Percentiles rank a stretch among this genome's conserved stretches.
These are phyloP conservation scores for Heliocidaris tuberculata DNA, from an alignment of 35 echinoderm and acorn worm species.

Conservation along the genomic window DNA sequence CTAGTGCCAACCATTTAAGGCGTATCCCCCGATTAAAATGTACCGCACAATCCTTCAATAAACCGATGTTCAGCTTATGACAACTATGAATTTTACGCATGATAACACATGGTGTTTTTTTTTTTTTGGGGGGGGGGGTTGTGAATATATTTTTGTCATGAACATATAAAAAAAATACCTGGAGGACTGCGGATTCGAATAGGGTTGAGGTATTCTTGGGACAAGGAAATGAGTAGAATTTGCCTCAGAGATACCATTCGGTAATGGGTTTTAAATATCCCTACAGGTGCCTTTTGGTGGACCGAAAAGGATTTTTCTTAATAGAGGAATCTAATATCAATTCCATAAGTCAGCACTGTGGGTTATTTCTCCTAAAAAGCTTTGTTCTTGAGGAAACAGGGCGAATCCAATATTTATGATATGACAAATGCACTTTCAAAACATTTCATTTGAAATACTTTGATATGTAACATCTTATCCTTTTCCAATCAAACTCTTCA, in stretches of 20 bases:
- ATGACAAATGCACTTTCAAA: too few relatives aligned
- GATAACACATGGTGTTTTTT: background rate
- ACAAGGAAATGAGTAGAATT: background rate
- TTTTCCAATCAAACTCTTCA: too few relatives aligned
- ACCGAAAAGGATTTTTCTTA: background rate
- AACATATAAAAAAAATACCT: background rate
- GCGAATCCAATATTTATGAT: too few relatives aligned
- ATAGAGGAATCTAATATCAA: background rate
- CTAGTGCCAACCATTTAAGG: too few relatives aligned
- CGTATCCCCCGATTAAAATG: too few relatives aligned
- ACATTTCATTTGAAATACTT: too few relatives aligned
- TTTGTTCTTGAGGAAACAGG: background rate
- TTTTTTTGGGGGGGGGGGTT: too few relatives aligned
- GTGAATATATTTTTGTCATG: background rate
- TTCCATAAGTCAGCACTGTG: background rate
- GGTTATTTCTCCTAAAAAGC: background rate
- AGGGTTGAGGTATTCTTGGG: background rate
- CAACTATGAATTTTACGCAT: background rate
- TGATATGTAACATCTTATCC: too few relatives aligned
- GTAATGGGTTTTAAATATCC: background rate
- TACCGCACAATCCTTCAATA: too few relatives aligned
- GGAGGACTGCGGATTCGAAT: background rate
- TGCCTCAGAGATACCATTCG: background rate
- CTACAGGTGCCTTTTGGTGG: background rate
- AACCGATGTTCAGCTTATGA: background rate